A percentile compares a stretch with the other conserved stretches of the same genome.
Conservation (phyloP, 2,888 invertebrate species). For the Acrocera orbiculus region DNA sequence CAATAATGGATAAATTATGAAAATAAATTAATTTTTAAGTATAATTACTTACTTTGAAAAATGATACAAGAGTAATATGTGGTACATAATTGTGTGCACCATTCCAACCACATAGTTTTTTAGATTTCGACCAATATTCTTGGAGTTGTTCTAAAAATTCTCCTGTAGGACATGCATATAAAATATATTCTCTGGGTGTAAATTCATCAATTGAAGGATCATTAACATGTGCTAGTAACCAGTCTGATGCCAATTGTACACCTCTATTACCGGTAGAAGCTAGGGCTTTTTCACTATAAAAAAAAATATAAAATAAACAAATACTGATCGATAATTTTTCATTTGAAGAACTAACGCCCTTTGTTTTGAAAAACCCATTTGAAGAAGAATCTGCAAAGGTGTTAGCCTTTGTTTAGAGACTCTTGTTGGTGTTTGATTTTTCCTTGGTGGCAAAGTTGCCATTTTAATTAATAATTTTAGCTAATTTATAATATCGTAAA, state of each 20-base stretch:
- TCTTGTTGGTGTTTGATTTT: constrained; percentile 53
- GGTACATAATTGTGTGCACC: constrained; percentile 81
- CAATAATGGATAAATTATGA: not conserved
- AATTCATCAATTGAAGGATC: constrained; percentile 63
- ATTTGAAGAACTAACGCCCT: constrained; percentile 53
- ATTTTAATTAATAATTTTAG: constrained; percentile 37
- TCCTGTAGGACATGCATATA: constrained; percentile 75
- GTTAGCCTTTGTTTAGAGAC: constrained; percentile 54
- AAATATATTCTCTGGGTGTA: constrained; percentile 64
- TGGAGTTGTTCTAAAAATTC: constrained; percentile 41
- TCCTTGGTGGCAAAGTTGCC: constrained; percentile 61
- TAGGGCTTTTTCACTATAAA: constrained; percentile 63
- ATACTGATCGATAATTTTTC: not conserved
- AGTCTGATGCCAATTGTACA: constrained; percentile 76
- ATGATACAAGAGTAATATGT: constrained; percentile 76
- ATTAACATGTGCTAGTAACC: constrained; percentile 77
- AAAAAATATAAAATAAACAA: not conserved
- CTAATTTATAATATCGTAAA: no score
- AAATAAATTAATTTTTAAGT: not conserved
- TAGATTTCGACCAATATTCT: constrained; percentile 63
- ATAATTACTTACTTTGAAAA: constrained; percentile 55
- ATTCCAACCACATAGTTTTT: constrained; percentile 63
- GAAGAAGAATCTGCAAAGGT: constrained; percentile 64
- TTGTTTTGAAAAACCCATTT: constrained; percentile 78
- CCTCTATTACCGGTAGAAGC: constrained; percentile 79